Base-by-base conservation (phyloP, 2,888 invertebrate species). In the Brassicogethes aeneus region DNA sequence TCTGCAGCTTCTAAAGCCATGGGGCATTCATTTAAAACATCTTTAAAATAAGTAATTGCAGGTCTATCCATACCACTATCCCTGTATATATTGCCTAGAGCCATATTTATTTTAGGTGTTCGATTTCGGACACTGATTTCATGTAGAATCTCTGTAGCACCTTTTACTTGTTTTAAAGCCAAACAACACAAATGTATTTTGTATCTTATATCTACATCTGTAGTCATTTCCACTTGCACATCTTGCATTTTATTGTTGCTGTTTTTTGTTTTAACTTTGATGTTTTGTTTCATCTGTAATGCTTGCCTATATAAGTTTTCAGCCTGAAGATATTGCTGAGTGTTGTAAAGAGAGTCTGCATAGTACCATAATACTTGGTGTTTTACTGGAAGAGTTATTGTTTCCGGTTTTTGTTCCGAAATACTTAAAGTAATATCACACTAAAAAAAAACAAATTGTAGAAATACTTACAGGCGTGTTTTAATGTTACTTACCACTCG, bases 1-100 rank as follows among this genome's bases (percentile, higher is more conserved):
- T 82, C 80, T 2, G 83, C 80, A 3, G 86, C 84, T 54, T 84
- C 84, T 42, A 89, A 55, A 0, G 87, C 82, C 60, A 86, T 68
- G 0, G 88, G 87, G 54, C 64, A 60, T 57, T 79, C 79, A 48
- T 80, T 74, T 36, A 90, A 60, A 7, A 88, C 85, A 68, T 88
- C 88, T 61, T 85, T 87, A 60, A 82, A 89, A 17, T 82, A 79
- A 2, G 80, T 74, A 37, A 82, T 77, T 0, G 86, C 86, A 12
- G 82, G 80, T 37, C 81, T 66, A 52, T 83, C 82, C 69, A 79
- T 78, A 8, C 82, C 82, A 41, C 74, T 73, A 46, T 80, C 76
- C 52, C 79, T 77, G 52, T 82, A 82, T 50, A 88, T 70, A 60
- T 80, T 79, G 3, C 82, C 88, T 39, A 89, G 62, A 8, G 86